These are phyloP conservation scores for Trypoxylus dichotomus DNA, from an alignment of 1,140 invertebrate species.

Conservation along the genomic window DNA sequence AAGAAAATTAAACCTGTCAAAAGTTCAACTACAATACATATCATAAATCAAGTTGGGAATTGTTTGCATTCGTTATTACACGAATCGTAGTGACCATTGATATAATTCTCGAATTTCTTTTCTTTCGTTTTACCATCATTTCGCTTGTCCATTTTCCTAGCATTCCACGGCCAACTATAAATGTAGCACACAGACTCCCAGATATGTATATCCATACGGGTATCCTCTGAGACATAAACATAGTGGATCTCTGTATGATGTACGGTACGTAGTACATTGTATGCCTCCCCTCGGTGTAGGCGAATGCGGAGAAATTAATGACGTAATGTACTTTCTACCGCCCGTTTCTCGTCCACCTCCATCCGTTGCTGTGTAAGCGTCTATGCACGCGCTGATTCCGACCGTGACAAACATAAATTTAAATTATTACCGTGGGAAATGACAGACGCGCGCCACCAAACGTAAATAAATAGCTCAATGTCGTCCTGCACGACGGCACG, in stretches of 20 bases:
- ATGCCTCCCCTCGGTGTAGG: neutral
- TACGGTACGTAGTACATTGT: constrained; percentile 28
- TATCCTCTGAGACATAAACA: neutral
- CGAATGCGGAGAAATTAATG: neutral
- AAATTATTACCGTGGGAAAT: constrained; percentile 14
- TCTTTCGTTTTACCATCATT: too few relatives aligned
- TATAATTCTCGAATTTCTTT: too few relatives aligned
- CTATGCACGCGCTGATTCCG: neutral
- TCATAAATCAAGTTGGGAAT: too few relatives aligned
- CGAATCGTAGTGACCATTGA: too few relatives aligned
- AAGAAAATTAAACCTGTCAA: too few relatives aligned
- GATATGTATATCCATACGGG: too few relatives aligned
- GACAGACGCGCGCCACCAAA: neutral
- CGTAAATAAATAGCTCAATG: neutral
- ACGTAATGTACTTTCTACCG: neutral
- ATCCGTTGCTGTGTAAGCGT: neutral
- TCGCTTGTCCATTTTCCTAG: too few relatives aligned
- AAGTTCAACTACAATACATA: too few relatives aligned
- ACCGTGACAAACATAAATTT: constrained; percentile 7
- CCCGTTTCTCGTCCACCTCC: neutral
- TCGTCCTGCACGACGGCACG: neutral
- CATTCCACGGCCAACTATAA: too few relatives aligned
- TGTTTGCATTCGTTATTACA: too few relatives aligned
- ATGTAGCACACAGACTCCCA: too few relatives aligned
- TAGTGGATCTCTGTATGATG: neutral